phyloP scores from a whole-genome alignment of 2,797 vertebrate species.

The Spinus olivaceus region DNA sequence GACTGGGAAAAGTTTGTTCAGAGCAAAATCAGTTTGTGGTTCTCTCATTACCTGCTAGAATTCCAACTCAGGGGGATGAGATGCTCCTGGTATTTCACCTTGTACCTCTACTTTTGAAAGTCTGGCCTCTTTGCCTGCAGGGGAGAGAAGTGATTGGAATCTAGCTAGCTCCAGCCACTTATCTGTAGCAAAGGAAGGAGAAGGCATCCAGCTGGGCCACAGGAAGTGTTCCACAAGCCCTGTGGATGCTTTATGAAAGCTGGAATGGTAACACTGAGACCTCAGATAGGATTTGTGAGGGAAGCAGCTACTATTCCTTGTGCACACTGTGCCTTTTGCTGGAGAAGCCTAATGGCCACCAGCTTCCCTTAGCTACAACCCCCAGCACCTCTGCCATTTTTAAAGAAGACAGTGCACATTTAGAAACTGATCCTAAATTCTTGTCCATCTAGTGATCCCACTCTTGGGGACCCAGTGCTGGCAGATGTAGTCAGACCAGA shows the following conservation, averaged over 20 bases:
- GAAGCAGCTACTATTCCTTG: background rate
- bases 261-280: background rate
- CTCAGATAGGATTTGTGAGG: background rate
- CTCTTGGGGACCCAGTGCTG: fast-evolving
- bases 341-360: background rate
- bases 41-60: background rate
- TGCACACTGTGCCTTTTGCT: background rate
- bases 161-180: background rate
- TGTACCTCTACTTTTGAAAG: background rate
- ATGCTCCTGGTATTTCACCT: background rate
- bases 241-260: background rate
- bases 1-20: background rate
- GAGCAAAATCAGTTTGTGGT: background rate
- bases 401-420: background rate
- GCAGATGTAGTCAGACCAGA: background rate
- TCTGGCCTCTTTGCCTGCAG: background rate
- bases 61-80: background rate
- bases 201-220: background rate
- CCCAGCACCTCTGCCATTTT: background rate
- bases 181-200: background rate
- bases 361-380: background rate
- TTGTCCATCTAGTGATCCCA: background rate
- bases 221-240: background rate
- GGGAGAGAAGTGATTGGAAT: background rate
- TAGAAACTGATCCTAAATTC: background rate